Percentiles rank a stretch among this genome's conserved stretches.
Evolutionary conservation across 2,888 invertebrate genomes (phyloP).

Genomic region (Xestia rhomboidea): DNA sequence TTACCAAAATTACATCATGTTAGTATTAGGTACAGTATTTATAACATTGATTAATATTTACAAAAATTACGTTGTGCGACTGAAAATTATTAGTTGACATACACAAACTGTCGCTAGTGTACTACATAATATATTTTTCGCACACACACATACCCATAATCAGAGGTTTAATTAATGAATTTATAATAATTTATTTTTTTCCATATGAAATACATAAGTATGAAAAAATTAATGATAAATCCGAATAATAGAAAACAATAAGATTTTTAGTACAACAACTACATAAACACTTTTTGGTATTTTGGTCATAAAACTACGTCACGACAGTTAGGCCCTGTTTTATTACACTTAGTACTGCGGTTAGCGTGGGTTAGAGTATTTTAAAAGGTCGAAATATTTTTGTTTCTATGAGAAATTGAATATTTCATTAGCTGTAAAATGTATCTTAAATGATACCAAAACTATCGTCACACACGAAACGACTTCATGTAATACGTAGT

Average conservation of each 20-base stretch:
- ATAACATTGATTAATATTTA: constrained; percentile 78
- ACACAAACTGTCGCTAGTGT: constrained; percentile 45
- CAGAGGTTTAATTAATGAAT: constrained; percentile 52
- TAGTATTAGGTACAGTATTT: constrained; percentile 71
- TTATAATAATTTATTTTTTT: constrained; percentile 43
- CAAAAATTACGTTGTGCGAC: constrained; percentile 76
- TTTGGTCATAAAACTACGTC: constrained; percentile 81
- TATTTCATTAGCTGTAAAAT: constrained; percentile 67
- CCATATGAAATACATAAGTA: constrained; percentile 51
- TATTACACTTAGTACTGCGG: constrained; percentile 66
- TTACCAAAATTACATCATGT: constrained; percentile 80
- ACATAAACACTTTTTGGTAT: constrained; percentile 76
- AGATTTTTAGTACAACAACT: constrained; percentile 79
- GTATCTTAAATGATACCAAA: constrained; percentile 81
- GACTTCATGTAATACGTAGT: constrained; percentile 76
- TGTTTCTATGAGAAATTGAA: constrained; percentile 70
- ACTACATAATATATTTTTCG: constrained; percentile 57
- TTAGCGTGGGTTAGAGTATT: constrained; percentile 68
- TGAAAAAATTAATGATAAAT: constrained; percentile 60
- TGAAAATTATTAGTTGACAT: constrained; percentile 60
- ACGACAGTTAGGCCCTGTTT: constrained; percentile 84
- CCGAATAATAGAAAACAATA: constrained; percentile 72
- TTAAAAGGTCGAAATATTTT: constrained; percentile 65
- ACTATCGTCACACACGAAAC: constrained; percentile 79
- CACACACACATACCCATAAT: constrained; percentile 65